phyloP scores from a whole-genome alignment of 2,797 vertebrate species.

The Pempheris klunzingeri region DNA sequence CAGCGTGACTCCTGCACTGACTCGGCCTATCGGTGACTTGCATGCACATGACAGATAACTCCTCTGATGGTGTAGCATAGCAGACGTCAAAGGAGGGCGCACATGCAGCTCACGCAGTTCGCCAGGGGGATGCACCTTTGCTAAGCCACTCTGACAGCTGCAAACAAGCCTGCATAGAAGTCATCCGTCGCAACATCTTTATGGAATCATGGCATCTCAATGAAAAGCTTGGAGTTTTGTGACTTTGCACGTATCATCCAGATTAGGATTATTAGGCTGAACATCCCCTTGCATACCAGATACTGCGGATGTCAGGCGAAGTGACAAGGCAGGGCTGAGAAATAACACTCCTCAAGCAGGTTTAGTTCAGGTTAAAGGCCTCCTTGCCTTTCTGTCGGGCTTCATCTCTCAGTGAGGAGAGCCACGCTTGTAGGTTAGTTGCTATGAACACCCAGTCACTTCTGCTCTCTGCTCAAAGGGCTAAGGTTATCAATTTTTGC shows the following conservation, averaged over 20 bases:
- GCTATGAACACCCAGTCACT: background rate
- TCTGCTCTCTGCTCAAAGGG: slow-evolving; percentile 11
- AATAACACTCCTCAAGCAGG: background rate
- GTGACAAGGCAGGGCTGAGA: slow-evolving; percentile 3
- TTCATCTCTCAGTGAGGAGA: slow-evolving; percentile 16
- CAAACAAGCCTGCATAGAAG: slow-evolving; percentile 28
- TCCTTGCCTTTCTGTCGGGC: slow-evolving; percentile 7
- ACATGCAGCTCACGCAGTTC: slow-evolving; percentile 20
- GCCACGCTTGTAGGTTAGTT: background rate
- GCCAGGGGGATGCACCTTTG: slow-evolving; percentile 38
- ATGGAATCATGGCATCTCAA: slow-evolving; percentile 1
- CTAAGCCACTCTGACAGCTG: slow-evolving; percentile 42
- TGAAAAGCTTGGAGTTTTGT: slow-evolving; percentile 10
- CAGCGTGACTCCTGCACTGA: slow-evolving; percentile 35
- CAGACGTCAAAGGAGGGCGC: background rate
- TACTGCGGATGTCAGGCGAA: background rate
- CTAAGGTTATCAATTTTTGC: slow-evolving; percentile 5
- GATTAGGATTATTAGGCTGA: slow-evolving; percentile 20
- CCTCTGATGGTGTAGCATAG: slow-evolving; percentile 11
- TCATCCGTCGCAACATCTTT: slow-evolving; percentile 25
- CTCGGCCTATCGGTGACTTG: slow-evolving; percentile 16
- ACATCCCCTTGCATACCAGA: background rate
- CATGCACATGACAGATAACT: slow-evolving; percentile 24
- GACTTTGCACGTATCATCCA: background rate
- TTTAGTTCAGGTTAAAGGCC: slow-evolving; percentile 14